Evolutionary conservation across 2,797 vertebrate genomes (phyloP), one percentile per base, ranked within the genome.

Genomic region (Brotula barbata): DNA sequence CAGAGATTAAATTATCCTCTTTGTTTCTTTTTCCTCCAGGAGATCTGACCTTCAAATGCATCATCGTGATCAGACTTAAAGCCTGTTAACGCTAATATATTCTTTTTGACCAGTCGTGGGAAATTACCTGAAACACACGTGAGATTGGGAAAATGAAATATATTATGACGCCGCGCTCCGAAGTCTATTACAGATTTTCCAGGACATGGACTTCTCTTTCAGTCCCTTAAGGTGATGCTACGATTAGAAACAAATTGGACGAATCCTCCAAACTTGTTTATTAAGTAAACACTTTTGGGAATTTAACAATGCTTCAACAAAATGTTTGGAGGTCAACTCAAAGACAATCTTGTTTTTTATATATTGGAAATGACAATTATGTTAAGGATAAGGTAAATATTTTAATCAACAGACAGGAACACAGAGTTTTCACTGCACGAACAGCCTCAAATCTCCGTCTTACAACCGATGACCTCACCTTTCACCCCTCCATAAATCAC

Each of bases 1-100:
- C 81, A 50, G 62, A 84, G 71, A 85, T 85, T 84, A 83, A 85
- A 88, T 87, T 81, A 85, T 68, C 56, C 64, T 81, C 76, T 81
- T 77, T 83, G 75, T 79, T 85, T 85, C 65, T 66, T 71, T 84
- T 85, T 85, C 62, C 77, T 79, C 54, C 54, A 37, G 46, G 21
- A 75, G 53, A 68, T 65, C 60, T 81, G 86, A 86, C 84, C 84
- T 87, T 87, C 83, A 87, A 71, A 83, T 68, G 72, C 64, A 80
- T 85, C 75, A 34, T 52, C 7, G 8, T 55, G 77, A 89, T 86
- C 77, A 79, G 46, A 85, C 69, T 70, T 68, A 36, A 51, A 59
- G 81, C 74, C 68, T 23, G 70, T 78, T 75, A 73, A 65, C 60
- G 71, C 71, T 73, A 78, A 84, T 71, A 73, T 59, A 77, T 78